Evolutionary conservation across 2,888 invertebrate genomes (phyloP), one percentile per base, ranked within the genome.

Genomic region (Drosophila nr. fundita): DNA sequence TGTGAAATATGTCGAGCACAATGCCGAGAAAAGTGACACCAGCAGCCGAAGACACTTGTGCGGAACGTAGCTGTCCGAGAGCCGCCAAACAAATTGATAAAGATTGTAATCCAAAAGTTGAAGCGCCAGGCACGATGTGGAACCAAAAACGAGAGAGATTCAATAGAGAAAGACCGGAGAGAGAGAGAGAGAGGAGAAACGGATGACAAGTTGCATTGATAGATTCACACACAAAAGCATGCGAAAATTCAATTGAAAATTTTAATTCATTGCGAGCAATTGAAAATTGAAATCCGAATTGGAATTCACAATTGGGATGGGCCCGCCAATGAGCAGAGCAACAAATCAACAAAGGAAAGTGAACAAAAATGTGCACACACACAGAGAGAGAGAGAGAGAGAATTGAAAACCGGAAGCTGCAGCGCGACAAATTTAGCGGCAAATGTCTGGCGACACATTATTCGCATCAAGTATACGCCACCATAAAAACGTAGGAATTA

Each of bases 381-480:
- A 4, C 0, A 42, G 24, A 27, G 15, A 34, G 4, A 27, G 55
- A 66, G 10, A 18, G 42, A 67, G 69, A 59, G 18, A 40, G n/a
- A 67, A 78, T 67, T 58, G 49, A 76, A 85, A 74, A 83, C 80
- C 86, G 88, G 86, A 86, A 86, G 78, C 76, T 80, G 82, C 77
- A 79, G 65, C 50, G 81, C 69, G 83, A 87, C 85, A 81, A 87
- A 82, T 84, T 81, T 85, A 75, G 81, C 87, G 68, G 48, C 81
- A 69, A 78, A 68, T 70, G 68, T 29, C 48, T 67, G n/a, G 59
- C 62, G 71, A 70, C 68, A 68, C 70, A 69, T 68, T 53, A 58
- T 69, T 58, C 80, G 65, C 78, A 88, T 81, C 78, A 88, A 88
- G 86, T 82, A 86, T 82, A 81, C 86, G 86, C 76, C 72, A 73